These are phyloP conservation scores for Ferdinandea cuprea DNA, from an alignment of 2,888 invertebrate species.

Conservation along the genomic window DNA sequence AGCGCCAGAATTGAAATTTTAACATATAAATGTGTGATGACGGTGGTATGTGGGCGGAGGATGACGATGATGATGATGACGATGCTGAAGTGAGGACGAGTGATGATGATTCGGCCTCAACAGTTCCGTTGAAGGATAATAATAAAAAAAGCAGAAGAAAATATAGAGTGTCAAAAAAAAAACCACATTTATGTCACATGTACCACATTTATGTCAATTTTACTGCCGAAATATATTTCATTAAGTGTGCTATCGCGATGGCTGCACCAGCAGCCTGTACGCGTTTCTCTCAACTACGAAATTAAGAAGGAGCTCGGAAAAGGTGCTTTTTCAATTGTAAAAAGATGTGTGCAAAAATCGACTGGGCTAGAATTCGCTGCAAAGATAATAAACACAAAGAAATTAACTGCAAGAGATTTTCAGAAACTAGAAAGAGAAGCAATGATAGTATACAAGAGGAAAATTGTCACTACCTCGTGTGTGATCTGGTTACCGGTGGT, in stretches of 20 bases:
- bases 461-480: conserved; percentile 99
- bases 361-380: conserved; percentile 99
- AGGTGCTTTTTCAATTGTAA: conserved; percentile 99
- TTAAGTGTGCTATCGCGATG: conserved; percentile 87
- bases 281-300: conserved; percentile 99
- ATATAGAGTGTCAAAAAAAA: too few species aligned
- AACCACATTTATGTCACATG: conserved; percentile 29
- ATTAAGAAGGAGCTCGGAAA: conserved; percentile 99
- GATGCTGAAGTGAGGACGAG: too few species aligned
- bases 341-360: conserved; percentile 99
- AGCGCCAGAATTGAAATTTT: too few species aligned
- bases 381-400: conserved; percentile 99
- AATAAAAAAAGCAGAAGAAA: too few species aligned
- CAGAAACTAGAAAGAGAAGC: conserved; percentile 99
- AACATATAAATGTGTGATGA: too few species aligned
- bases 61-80: too few species aligned
- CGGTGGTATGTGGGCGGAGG: too few species aligned
- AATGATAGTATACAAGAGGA: conserved; percentile 99
- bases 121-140: too few species aligned
- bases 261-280: conserved; percentile 96
- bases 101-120: too few species aligned
- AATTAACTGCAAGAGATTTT: conserved; percentile 98
- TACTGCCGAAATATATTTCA: conserved; percentile 83
- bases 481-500: conserved; percentile 99
- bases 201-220: conserved; percentile 47